Evolutionary conservation across 2,888 invertebrate species (phyloP), one percentile per base, ranked within the genome.

Genomic region (Andricus quercusramuli): DNA sequence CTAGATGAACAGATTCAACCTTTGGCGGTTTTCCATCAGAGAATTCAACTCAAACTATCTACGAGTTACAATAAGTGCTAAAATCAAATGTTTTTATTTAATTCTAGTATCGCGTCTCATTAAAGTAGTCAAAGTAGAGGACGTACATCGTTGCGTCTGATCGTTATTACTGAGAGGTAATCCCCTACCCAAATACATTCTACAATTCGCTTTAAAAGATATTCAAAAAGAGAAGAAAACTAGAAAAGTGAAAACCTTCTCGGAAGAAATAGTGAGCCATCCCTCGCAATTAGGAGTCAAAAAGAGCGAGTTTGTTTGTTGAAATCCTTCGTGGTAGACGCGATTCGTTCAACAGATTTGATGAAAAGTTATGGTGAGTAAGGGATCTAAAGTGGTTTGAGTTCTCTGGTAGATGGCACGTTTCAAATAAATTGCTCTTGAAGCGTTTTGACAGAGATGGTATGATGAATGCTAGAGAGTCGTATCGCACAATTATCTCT

Each of bases 151-250:
- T 13, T 15, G 44, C 3, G 44, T 0, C 15, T 15, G 44, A 15
- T 44, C 3, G 13, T 1, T 15, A 13, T 11, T 44, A 3, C 3
- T 15, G 44, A 47, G 47, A 47, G 47, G 0, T 47, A 17, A 82
- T 59, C 59, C 82, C 78, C 66, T 79, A 78, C 79, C 47, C 80
- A 51, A 20, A 32, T 44, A 77, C 41, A 77, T 11, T 44, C 17
- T 68, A 68, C 68, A 32, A n/a, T 9, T 66, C 17, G 9, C 9
- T 56, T 3, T 3, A 29, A 62, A 37, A 44, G 77, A 47, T 37
- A 37, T 77, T 22, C 32, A 77, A 44, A 65, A 77, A 29, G 5
- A 62, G 77, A 65, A 41, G 4, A 77, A 41, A 62, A 62, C 11
- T 59, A 64, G 29, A 22, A 77, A 64, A 77, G 64, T 29, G 65